Conservation (phyloP, 2,113 vertebrate genomes). For the Pygoscelis adeliae region DNA sequence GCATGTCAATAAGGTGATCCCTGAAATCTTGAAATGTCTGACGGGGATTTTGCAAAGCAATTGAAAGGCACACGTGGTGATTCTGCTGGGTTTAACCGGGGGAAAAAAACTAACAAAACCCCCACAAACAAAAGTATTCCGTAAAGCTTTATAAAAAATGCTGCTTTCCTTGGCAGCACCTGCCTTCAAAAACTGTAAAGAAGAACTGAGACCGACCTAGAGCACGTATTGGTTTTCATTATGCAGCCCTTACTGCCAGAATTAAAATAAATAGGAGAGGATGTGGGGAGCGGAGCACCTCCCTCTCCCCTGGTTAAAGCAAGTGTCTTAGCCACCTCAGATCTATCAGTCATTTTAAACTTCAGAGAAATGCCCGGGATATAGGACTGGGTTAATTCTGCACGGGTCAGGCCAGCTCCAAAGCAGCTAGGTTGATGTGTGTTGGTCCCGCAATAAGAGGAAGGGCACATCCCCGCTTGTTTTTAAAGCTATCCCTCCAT, state of each 20-base stretch:
- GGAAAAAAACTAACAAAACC: rapidly evolving
- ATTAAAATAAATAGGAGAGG: not conserved
- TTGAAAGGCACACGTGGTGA: rapidly evolving
- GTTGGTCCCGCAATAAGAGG: not conserved
- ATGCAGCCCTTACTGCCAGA: not conserved
- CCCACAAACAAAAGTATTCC: not conserved
- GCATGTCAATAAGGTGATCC: not conserved
- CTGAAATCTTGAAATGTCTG: not conserved
- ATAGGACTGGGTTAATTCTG: not conserved
- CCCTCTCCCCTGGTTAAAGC: not conserved
- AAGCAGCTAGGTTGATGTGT: not conserved
- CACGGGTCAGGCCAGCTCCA: not conserved
- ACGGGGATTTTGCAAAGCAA: not conserved
- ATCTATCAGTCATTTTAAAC: not conserved
- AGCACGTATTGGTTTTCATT: not conserved
- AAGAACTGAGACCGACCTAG: rapidly evolving
- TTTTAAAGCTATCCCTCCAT: not conserved
- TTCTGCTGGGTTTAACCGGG: not conserved
- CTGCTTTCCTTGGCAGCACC: conserved; percentile 8
- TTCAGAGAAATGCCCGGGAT: not conserved
- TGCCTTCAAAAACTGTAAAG: not conserved
- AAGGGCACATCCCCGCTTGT: not conserved
- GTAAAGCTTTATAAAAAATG: not conserved
- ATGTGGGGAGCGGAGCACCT: not conserved
- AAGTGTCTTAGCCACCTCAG: not conserved